Evolutionary conservation across 92 coral and sea anemone species (phyloP).

Genomic region (Porites evermanni): DNA sequence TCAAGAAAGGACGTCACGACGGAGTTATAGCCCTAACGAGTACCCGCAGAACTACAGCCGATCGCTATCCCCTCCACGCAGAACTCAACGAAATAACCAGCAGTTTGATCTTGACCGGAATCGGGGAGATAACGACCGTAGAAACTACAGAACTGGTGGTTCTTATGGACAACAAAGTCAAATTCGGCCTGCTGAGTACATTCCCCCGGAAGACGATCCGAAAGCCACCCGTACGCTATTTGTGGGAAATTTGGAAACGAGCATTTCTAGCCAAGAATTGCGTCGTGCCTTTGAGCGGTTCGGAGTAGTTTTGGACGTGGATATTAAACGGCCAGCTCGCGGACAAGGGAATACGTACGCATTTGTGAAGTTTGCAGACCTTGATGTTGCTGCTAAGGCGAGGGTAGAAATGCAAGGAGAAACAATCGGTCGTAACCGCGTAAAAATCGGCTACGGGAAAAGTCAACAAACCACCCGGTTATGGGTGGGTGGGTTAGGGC

Average conservation of each 20-base stretch:
- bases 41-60: constrained; percentile 80
- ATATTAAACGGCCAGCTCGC: constrained; percentile 98
- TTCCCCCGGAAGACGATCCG: constrained; percentile 96
- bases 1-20: constrained; percentile 84
- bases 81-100: constrained; percentile 79
- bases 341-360: constrained; percentile 99
- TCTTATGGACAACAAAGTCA: constrained; percentile 60
- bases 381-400: constrained; percentile 98
- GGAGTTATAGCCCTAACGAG: constrained; percentile 89
- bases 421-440: constrained; percentile 95
- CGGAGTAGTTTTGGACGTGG: constrained; percentile 97
- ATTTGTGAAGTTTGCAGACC: constrained; percentile 99
- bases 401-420: constrained; percentile 96
- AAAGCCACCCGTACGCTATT: constrained; percentile 98
- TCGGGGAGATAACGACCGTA: constrained; percentile 81
- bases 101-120: constrained; percentile 80
- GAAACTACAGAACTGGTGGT: constrained; percentile 72
- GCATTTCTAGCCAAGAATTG: constrained; percentile 92
- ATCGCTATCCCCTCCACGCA: constrained; percentile 79
- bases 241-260: constrained; percentile 98
- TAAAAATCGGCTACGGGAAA: constrained; percentile 98
- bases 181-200: constrained; percentile 61
- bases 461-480: constrained; percentile 99
- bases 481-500: constrained; percentile 99
- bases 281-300: constrained; percentile 98